phyloP scores from a whole-genome alignment of 2,113 vertebrate species.

The Anhinga rufa region DNA sequence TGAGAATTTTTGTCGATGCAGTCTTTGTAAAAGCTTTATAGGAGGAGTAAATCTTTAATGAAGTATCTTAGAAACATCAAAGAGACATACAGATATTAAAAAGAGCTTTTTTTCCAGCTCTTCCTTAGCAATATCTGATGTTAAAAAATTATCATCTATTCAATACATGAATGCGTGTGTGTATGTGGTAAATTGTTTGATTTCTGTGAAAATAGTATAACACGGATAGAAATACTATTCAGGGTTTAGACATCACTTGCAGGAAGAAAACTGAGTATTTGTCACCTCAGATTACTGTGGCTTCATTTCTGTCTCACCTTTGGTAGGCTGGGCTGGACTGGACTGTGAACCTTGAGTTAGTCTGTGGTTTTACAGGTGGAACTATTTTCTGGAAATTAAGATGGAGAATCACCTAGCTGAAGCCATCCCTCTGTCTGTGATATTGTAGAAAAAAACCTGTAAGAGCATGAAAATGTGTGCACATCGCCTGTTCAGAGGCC shows the following conservation, averaged over 20 bases:
- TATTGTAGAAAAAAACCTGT: rapidly evolving
- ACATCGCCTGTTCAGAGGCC: rapidly evolving
- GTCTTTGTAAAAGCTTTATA: neutral
- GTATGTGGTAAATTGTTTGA: neutral
- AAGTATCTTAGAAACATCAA: neutral
- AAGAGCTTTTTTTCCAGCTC: neutral
- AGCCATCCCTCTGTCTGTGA: neutral
- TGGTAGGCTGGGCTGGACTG: neutral
- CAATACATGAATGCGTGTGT: neutral
- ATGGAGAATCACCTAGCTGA: neutral
- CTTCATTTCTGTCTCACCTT: neutral
- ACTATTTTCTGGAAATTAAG: neutral
- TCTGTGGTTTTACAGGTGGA: neutral
- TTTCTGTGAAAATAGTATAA: neutral
- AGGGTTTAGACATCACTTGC: neutral
- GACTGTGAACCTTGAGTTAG: neutral
- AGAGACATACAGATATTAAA: neutral
- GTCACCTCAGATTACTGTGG: neutral
- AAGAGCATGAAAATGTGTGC: neutral
- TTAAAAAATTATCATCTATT: neutral
- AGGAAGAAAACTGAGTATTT: neutral
- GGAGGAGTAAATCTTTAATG: neutral
- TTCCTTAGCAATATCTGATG: neutral
- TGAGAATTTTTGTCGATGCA: neutral
- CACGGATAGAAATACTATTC: neutral